Conservation (phyloP, 2,797 vertebrate genomes). For the Anableps anableps region DNA sequence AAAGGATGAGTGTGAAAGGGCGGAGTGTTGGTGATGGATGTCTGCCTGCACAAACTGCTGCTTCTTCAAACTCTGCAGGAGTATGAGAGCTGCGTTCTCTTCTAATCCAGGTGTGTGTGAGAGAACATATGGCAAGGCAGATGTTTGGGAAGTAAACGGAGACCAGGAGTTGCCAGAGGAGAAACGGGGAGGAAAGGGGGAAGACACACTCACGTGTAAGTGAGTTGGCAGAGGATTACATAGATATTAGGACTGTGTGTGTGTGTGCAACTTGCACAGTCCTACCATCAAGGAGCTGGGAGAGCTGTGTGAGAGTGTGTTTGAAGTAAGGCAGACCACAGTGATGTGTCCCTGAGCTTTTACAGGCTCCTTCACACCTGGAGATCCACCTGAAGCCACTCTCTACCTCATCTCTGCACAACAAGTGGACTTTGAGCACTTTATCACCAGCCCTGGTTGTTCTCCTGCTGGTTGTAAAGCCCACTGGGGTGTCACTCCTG, state of each 20-base stretch:
- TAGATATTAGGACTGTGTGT: not conserved
- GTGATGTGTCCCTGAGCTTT: slow-evolving; percentile 32
- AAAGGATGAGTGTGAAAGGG: slow-evolving; percentile 47
- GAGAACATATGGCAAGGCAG: slow-evolving; percentile 46
- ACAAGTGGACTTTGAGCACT: slow-evolving; percentile 64
- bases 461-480: slow-evolving; percentile 21
- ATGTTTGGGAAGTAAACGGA: slow-evolving; percentile 63
- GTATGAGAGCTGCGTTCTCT: slow-evolving; percentile 25
- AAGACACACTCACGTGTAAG: slow-evolving; percentile 33
- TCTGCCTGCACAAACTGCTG: slow-evolving; percentile 52
- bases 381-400: slow-evolving; percentile 34
- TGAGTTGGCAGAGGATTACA: slow-evolving; percentile 19
- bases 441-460: slow-evolving; percentile 13
- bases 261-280: slow-evolving; percentile 7
- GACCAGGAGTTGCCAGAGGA: slow-evolving; percentile 53
- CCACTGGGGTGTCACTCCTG: slow-evolving; percentile 27
- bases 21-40: slow-evolving; percentile 46
- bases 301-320: slow-evolving; percentile 9
- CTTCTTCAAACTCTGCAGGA: slow-evolving; percentile 44
- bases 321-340: not conserved
- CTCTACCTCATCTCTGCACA: slow-evolving; percentile 59
- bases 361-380: not conserved
- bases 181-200: slow-evolving; percentile 4
- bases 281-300: slow-evolving; percentile 40
- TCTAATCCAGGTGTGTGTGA: slow-evolving; percentile 44